Evolutionary conservation across 2,797 vertebrate genomes (phyloP).

Genomic region (Myripristis murdjan): DNA sequence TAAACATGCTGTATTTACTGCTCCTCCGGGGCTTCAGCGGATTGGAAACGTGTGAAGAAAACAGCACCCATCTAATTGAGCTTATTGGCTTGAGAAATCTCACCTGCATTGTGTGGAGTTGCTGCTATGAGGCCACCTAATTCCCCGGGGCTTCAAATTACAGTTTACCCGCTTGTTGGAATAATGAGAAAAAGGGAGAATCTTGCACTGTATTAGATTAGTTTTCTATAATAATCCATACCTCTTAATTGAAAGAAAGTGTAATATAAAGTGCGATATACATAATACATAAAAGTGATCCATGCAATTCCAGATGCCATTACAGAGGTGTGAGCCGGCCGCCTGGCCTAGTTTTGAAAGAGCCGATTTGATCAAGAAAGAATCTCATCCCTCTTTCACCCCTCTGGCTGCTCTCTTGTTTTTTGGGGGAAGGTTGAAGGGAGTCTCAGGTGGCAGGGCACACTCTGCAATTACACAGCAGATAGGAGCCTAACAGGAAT

Average conservation of each 20-base stretch:
- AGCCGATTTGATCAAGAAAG: constrained; percentile 54
- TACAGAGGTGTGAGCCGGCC: constrained; percentile 21
- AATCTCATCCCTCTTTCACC: constrained; percentile 48
- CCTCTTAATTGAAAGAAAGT: background rate
- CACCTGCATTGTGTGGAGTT: constrained; percentile 5
- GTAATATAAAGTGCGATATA: background rate
- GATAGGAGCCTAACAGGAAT: constrained; percentile 74
- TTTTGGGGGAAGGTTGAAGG: constrained; percentile 50
- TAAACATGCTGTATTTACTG: constrained; percentile 29
- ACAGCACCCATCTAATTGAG: constrained; percentile 9
- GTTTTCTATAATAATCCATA: background rate
- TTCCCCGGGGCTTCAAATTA: background rate
- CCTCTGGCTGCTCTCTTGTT: constrained; percentile 41
- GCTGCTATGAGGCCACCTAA: constrained; percentile 23
- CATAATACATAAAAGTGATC: background rate
- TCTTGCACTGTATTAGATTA: background rate
- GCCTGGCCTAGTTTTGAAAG: constrained; percentile 53
- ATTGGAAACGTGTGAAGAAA: background rate
- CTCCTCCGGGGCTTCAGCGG: constrained; percentile 1
- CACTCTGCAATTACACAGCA: constrained; percentile 79
- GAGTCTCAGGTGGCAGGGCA: constrained; percentile 83
- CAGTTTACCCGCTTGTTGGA: constrained; percentile 6
- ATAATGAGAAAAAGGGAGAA: background rate
- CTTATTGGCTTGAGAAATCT: constrained; percentile 33
- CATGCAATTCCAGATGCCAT: constrained; percentile 4